Evolutionary conservation across 1,140 invertebrate genomes (phyloP), one percentile per base, ranked within the genome.

Genomic region (Nymphalis io): DNA sequence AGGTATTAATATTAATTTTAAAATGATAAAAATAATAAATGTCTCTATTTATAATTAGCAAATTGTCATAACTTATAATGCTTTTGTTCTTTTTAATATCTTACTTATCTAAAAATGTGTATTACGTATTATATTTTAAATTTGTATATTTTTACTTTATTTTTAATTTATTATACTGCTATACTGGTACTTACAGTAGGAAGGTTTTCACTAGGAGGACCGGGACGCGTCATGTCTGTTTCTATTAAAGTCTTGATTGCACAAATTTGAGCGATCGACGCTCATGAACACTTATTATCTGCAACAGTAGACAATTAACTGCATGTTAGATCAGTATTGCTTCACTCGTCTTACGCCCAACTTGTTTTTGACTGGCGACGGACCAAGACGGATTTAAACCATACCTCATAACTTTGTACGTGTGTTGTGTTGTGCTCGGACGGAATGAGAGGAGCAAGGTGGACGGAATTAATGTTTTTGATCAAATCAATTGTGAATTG

Each of bases 171-270:
- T 33, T 33, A 33, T 33, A 33, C 27, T 8, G 4, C 6, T 33
- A 33, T 8, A 33, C 3, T 33, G 27, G 27, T 33, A 33, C 81
- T 81, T 66, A 89, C 87, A 15, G 85, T 96, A 48, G 95, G 94
- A 64, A 97, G 93, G 84, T 97, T 96, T 79, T 97, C 96, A 88
- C 95, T 95, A 63, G 96, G 96, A 21, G 96, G 95, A 57, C 94
- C 94, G 16, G 95, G 94, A 83, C 94, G 94, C 76, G 93, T 94
- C 93, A 94, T 94, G 75, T 76, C 84, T 73, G 69, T 4, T 23
- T 27, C 20, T 27, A 5, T n/a, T 64, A 75, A 72, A 72, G 66
- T 79, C 78, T 74, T 72, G 68, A 46, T 70, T 80, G 63, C 74
- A 72, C 74, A 75, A 53, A 62, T 60, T 40, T 40, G 68, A 76